These are phyloP conservation scores for Ophthalmolycus amberensis DNA, from an alignment of 2,113 vertebrate genomes.

Conservation along the genomic window DNA sequence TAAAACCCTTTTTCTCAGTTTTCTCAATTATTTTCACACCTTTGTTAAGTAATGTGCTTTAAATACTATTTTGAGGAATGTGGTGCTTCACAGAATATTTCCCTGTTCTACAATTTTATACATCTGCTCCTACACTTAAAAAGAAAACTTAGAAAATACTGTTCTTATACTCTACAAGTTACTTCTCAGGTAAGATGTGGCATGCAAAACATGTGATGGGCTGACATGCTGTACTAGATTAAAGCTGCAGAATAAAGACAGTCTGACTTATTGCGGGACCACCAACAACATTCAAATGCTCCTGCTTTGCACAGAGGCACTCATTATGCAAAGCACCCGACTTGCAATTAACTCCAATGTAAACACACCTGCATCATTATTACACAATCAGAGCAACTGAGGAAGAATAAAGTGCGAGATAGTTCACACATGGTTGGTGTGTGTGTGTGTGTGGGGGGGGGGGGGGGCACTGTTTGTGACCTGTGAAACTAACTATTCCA, in stretches of 20 bases:
- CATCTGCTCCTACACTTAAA: background rate
- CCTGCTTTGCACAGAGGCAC: background rate
- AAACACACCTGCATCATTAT: slow-evolving; percentile 7
- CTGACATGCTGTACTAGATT: background rate
- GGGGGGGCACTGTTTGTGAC: background rate
- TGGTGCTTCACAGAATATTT: background rate
- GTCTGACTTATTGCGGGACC: background rate
- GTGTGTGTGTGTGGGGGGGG: too few species aligned
- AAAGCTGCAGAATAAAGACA: background rate
- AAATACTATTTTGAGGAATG: background rate
- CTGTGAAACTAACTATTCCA: too few species aligned
- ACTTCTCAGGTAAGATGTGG: background rate
- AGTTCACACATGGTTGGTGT: background rate
- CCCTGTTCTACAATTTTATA: background rate
- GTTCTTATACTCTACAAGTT: background rate
- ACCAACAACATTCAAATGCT: background rate
- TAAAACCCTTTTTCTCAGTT: background rate
- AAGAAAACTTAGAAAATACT: background rate
- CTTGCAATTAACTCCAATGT: background rate
- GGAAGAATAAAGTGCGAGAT: background rate
- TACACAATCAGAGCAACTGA: background rate
- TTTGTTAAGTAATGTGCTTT: background rate
- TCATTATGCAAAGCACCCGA: background rate
- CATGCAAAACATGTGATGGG: background rate
- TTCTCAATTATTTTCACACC: background rate